Percentiles rank a stretch among this genome's conserved stretches.
Conservation (phyloP, 2,888 invertebrate species). For the Lithophane socia region DNA sequence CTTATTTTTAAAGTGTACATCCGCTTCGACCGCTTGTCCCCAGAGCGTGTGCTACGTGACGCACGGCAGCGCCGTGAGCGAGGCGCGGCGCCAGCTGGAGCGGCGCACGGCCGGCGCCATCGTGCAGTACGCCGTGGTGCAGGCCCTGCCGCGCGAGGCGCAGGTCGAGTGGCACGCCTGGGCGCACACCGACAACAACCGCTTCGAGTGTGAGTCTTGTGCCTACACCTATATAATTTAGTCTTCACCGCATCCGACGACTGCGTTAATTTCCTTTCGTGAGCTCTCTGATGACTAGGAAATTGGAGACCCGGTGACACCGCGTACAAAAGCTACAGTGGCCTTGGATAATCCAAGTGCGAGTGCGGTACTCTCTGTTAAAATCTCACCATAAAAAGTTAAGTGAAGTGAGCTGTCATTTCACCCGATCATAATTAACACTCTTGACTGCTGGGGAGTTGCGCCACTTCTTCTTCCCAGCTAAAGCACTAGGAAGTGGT, state of each 20-base stretch:
- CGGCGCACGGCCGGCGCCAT: constrained; percentile 96
- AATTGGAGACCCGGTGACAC: neutral
- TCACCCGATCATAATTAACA: too few relatives aligned
- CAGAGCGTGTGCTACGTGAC: constrained; percentile 97
- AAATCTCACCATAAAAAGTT: too few relatives aligned
- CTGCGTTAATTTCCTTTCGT: neutral
- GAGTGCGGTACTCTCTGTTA: too few relatives aligned
- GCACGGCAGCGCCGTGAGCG: constrained; percentile 92
- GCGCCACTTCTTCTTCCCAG: too few relatives aligned
- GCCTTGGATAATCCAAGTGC: too few relatives aligned
- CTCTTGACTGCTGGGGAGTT: too few relatives aligned
- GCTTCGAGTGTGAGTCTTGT: constrained; percentile 71
- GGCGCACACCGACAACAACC: constrained; percentile 97
- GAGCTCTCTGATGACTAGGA: neutral
- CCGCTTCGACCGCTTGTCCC: neutral
- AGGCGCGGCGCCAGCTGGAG: constrained; percentile 95
- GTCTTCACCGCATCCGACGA: neutral
- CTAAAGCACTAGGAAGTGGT: too few relatives aligned
- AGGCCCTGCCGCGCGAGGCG: constrained; percentile 94
- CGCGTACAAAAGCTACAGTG: too few relatives aligned
- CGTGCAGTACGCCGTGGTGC: constrained; percentile 96
- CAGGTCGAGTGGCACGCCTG: constrained; percentile 98
- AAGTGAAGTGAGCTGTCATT: too few relatives aligned
- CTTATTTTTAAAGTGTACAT: neutral
- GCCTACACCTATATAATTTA: neutral